Percentiles rank a stretch among this genome's conserved stretches.
phyloP scores from a whole-genome alignment of 2,797 vertebrate species.

The Esox masquinongy region DNA sequence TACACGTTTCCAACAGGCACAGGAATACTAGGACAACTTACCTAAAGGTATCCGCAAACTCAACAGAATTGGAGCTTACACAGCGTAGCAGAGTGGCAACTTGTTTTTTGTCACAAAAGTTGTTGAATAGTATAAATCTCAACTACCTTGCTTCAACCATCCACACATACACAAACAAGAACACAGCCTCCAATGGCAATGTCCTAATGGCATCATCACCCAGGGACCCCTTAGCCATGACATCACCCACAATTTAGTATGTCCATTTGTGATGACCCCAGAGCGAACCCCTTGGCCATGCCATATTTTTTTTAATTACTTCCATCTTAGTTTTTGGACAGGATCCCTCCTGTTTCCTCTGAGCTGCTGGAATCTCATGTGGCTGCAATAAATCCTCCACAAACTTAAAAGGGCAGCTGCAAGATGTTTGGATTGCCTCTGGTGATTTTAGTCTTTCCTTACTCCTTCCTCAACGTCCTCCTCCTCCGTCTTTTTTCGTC shows the following conservation, averaged over 20 bases:
- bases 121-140: too few species aligned
- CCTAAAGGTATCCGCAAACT: neutral
- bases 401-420: slow-evolving; percentile 58
- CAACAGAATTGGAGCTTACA: too few species aligned
- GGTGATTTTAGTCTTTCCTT: slow-evolving; percentile 2
- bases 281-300: slow-evolving; percentile 50
- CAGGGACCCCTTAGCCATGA: slow-evolving; percentile 55
- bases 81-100: too few species aligned
- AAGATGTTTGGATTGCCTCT: slow-evolving; percentile 58
- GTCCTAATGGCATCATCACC: slow-evolving; percentile 35
- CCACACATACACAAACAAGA: slow-evolving; percentile 14
- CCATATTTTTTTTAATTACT: slow-evolving; percentile 22
- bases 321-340: slow-evolving; percentile 40
- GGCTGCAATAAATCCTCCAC: slow-evolving; percentile 64
- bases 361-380: slow-evolving; percentile 32
- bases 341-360: slow-evolving; percentile 56
- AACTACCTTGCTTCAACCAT: neutral
- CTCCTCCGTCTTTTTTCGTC: too few species aligned
- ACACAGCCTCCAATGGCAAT: slow-evolving; percentile 28
- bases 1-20: neutral
- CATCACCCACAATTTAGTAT: slow-evolving; percentile 57
- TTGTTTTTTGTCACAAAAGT: too few species aligned
- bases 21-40: neutral
- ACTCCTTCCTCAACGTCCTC: too few species aligned
- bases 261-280: slow-evolving; percentile 55